Percentiles rank a stretch among this genome's conserved stretches.
phyloP scores from a whole-genome alignment of 2,797 vertebrate species.

The Poliocrania exsul region DNA sequence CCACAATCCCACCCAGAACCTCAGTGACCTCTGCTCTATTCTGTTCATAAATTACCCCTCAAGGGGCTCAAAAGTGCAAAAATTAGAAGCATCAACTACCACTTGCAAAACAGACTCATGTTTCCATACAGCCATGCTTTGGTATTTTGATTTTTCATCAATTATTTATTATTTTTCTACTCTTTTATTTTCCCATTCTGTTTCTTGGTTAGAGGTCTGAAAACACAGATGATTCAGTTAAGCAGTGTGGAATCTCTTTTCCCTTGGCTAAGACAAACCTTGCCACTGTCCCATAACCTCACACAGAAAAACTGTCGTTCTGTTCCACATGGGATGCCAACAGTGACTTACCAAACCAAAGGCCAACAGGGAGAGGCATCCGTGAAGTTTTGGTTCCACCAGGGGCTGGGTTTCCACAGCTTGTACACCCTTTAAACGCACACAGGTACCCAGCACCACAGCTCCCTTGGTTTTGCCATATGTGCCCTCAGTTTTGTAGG shows the following conservation, averaged over 20 bases:
- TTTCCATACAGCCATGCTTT: background rate
- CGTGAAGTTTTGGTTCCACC: background rate
- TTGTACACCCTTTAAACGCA: background rate
- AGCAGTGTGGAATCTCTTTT: background rate
- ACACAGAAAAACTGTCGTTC: background rate
- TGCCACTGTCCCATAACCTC: background rate
- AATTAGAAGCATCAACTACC: background rate
- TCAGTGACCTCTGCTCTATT: background rate
- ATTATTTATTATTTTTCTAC: background rate
- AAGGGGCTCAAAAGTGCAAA: background rate
- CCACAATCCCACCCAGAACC: background rate
- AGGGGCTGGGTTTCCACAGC: background rate
- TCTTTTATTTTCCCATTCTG: background rate
- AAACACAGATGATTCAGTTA: background rate
- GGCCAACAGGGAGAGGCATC: background rate
- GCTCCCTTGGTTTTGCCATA: background rate
- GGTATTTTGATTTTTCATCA: background rate
- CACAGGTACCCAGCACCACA: background rate
- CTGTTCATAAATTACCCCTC: background rate
- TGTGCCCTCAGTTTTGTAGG: background rate
- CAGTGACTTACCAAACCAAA: background rate
- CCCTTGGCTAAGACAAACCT: background rate
- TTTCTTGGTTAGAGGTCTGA: background rate
- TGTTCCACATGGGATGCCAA: background rate
- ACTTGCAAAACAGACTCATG: background rate